These are phyloP conservation scores for Eriosoma lanigerum DNA, from an alignment of 1,140 invertebrate genomes.

Conservation along the genomic window DNA sequence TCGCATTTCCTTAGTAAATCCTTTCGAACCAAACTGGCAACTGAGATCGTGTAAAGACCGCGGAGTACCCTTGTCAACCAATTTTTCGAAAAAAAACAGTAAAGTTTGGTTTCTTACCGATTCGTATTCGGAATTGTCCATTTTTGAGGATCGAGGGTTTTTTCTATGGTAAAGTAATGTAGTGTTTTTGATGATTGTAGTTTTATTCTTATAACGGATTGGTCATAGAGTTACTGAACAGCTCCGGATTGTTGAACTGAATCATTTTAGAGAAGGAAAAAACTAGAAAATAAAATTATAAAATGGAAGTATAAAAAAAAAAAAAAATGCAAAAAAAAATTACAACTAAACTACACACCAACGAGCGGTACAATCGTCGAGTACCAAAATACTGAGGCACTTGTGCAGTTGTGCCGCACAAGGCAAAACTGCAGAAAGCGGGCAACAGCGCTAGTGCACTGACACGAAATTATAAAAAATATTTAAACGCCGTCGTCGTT, in stretches of 20 bases:
- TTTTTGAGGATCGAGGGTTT: too few relatives aligned
- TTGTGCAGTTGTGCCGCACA: too few relatives aligned
- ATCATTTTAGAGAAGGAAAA: constrained; percentile 15
- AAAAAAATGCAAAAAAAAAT: background rate
- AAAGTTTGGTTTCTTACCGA: constrained; percentile 89
- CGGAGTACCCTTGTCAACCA: constrained; percentile 90
- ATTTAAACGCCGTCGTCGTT: background rate
- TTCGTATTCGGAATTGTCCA: constrained; percentile 93
- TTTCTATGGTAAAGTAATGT: too few relatives aligned
- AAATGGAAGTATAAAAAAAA: background rate
- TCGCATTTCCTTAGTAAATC: constrained; percentile 92
- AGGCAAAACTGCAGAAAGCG: too few relatives aligned
- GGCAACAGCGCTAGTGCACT: constrained; percentile 28
- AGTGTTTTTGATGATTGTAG: too few relatives aligned
- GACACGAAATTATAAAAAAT: constrained; percentile 1
- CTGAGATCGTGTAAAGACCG: constrained; percentile 93
- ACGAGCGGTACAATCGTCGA: background rate
- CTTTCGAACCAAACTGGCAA: constrained; percentile 94
- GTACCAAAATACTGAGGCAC: background rate
- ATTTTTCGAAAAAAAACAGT: constrained; percentile 91
- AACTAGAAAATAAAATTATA: background rate
- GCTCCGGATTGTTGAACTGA: background rate
- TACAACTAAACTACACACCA: constrained; percentile 4
- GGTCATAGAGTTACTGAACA: background rate
- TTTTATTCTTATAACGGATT: too few relatives aligned